A percentile compares a stretch with the other conserved stretches of the same genome.
Conservation (phyloP, 2,113 vertebrate genomes). For the Tetrax tetrax region DNA sequence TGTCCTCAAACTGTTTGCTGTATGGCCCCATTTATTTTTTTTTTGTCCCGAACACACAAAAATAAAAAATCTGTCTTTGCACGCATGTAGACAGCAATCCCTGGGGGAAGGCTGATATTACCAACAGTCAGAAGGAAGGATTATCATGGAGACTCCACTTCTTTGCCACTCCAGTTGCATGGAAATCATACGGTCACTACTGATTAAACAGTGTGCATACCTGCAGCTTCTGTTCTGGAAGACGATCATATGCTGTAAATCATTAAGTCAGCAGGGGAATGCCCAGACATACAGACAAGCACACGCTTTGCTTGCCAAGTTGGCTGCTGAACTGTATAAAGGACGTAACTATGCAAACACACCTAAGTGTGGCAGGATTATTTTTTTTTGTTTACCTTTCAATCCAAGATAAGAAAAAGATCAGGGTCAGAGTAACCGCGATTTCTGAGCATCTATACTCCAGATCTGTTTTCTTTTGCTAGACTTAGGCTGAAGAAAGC, state of each 20-base stretch:
- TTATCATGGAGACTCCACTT: background rate
- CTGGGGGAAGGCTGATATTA: background rate
- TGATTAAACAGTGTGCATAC: background rate
- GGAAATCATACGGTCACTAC: background rate
- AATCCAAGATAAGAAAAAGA: background rate
- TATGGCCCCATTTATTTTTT: background rate
- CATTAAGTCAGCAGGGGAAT: constrained; percentile 17
- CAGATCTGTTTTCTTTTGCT: background rate
- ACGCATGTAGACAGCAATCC: background rate
- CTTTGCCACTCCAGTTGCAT: background rate
- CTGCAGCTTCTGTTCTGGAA: background rate
- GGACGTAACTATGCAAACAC: constrained; percentile 5
- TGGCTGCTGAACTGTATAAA: background rate
- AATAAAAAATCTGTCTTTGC: background rate
- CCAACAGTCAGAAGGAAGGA: background rate
- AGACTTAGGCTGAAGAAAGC: background rate
- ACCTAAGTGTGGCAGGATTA: background rate
- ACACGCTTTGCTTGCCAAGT: background rate
- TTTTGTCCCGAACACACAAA: background rate
- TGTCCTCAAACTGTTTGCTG: background rate
- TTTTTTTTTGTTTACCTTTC: background rate
- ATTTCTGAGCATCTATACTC: background rate
- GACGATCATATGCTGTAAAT: background rate
- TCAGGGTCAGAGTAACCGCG: fast-evolving
- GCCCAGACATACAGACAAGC: background rate